Evolutionary conservation across 2,113 vertebrate species (phyloP), one percentile per base, ranked within the genome.

Genomic region (Bambusicola thoracicus): DNA sequence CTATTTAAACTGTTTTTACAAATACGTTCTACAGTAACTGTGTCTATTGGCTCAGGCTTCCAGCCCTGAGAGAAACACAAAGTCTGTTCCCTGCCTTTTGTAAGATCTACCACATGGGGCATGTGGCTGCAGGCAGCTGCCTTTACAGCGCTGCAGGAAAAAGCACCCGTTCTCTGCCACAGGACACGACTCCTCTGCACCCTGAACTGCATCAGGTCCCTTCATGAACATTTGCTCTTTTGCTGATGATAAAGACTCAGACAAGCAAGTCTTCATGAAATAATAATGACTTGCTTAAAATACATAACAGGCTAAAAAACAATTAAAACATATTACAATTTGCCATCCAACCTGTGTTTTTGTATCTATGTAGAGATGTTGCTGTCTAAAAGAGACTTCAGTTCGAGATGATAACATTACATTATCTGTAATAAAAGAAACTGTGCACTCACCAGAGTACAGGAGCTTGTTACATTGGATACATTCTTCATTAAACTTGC

Each of bases 11-110:
- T 68, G 56, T 91, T 92, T 87, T 85, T 91, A 96, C 92, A 94
- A 88, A 85, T 44, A 94, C 70, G 81, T 90, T 95, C 89, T 97
- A 97, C 94, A 97, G 96, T 97, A 94, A 95, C 74, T 94, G 77
- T 94, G 70, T 96, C 91, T 95, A 73, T 4, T 46, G 93, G 87
- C 95, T 96, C 85, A 95, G 92, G 69, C 89, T 80, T 95, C 92
- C 91, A 95, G 95, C 95, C 93, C 87, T 95, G 90, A 95, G 84
- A 92, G 63, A 94, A 92, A 66, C 40, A 93, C n/a, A 14, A 92
- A 68, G 69, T 56, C 58, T 84, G 81, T 70, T 66, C 79, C 70
- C 41, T 76, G 67, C 74, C 21, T 68, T 92, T 94, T 89, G 38
- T 89, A 83, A 84, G 72, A 87, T 56, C 40, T 94, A 25, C 30